Percentiles rank a stretch among this genome's conserved stretches.
phyloP scores from a whole-genome alignment of 2,888 invertebrate genomes.

The Cheilosia impressa region DNA sequence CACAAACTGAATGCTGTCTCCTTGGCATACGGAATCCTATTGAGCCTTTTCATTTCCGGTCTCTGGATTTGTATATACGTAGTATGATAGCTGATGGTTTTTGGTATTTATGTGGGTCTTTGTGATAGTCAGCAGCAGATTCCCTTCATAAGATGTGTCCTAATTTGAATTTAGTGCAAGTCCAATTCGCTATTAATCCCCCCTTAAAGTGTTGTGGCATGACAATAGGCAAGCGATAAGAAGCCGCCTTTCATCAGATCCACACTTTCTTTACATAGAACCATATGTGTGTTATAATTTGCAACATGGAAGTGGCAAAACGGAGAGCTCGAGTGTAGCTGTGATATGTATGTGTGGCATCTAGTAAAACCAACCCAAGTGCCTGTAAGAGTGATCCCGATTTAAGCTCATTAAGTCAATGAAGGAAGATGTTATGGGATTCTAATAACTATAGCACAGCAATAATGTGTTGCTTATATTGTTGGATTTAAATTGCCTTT shows the following conservation, averaged over 20 bases:
- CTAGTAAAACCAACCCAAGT: neutral
- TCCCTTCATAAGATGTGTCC: neutral
- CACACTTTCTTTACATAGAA: neutral
- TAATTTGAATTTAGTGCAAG: constrained; percentile 24
- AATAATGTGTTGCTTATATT: neutral
- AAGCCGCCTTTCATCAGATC: constrained; percentile 7
- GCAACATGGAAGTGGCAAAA: neutral
- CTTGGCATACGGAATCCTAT: neutral
- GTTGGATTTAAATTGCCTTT: no score
- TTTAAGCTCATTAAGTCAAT: constrained; percentile 22
- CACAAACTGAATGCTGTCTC: neutral
- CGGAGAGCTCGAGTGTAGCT: neutral
- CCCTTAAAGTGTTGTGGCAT: constrained; percentile 16
- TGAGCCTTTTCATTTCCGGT: constrained; percentile 13
- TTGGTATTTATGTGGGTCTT: neutral
- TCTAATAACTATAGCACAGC: neutral
- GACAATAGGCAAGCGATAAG: constrained; percentile 11
- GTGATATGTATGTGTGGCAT: neutral
- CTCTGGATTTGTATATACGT: neutral
- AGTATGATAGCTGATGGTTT: neutral
- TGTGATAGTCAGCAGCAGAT: neutral
- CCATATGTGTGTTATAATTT: constrained; percentile 12
- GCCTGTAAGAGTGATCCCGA: neutral
- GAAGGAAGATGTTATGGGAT: neutral
- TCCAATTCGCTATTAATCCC: constrained; percentile 6